Base-by-base conservation (phyloP, 2,113 vertebrate genomes). In the Phrynosoma platyrhinos region DNA sequence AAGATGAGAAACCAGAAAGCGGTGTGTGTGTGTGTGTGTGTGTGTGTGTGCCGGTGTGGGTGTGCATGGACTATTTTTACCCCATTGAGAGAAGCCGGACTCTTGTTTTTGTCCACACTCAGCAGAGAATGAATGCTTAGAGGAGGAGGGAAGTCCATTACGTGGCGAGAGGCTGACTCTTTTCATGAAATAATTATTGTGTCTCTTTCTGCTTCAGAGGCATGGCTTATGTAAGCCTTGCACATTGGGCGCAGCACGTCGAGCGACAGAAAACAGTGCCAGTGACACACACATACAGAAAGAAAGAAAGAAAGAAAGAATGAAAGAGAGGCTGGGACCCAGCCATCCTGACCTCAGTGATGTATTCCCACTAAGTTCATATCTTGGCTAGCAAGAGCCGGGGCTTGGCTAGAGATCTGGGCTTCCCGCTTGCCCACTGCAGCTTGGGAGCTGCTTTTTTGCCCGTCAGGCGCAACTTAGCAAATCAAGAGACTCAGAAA, bases 111-210 rank as follows among this genome's bases (percentile, higher is more conserved):
- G 3, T 80, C 62, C 1, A 25, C 58, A 9, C 27, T 66, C 75
- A 0, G 1, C 4, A 2, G 1, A 2, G 30, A 62, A 40, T 0
- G 32, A 79, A 55, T 1, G 0, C 27, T n/a, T 0, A 9, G 3
- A 42, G 40, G 12, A 32, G 40, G 42, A 53, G 79, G 69, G 68
- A 79, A 78, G 1, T 14, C 40, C 64, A 0, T 52, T 1, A 55
- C n/a, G 23, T 85, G 16, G 84, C 74, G 40, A 58, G 0, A 0
- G 8, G 47, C 53, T 36, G 72, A 23, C 72, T 87, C 71, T 0
- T 77, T 4, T n/a, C 40, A 1, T 68, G 3, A 2, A 40, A 12
- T 7, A 23, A 25, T 32, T 77, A 58, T 86, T 27, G 13, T 40
- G 23, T 79, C n/a, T 79, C 40, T 79, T 0, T 77, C n/a, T 4